These are phyloP conservation scores for Acanthosepion esculentum DNA, from an alignment of 2,888 invertebrate genomes.

Conservation along the genomic window DNA sequence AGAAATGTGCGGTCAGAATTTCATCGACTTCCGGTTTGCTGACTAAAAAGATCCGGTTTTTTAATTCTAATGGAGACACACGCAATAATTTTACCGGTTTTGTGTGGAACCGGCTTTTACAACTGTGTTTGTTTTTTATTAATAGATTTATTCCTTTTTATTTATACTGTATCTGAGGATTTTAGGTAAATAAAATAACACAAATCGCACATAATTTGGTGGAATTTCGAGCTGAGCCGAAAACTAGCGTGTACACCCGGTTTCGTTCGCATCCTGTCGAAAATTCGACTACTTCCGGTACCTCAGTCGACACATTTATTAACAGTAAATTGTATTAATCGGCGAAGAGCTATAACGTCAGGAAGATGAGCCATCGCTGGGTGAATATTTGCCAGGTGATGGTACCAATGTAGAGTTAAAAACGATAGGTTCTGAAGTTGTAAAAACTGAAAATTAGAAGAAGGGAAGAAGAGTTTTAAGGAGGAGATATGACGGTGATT, in stretches of 20 bases:
- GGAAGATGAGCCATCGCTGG: slow-evolving; percentile 12
- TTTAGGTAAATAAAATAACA: neutral
- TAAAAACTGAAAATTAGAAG: neutral
- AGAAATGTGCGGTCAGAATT: neutral
- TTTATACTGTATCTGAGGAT: neutral
- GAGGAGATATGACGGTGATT: neutral
- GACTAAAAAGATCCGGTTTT: neutral
- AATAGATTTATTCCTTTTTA: neutral
- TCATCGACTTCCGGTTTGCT: neutral
- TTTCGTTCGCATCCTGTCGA: neutral
- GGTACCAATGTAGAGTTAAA: slow-evolving; percentile 20
- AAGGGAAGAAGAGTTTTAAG: neutral
- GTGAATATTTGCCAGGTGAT: neutral
- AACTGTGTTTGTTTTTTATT: neutral
- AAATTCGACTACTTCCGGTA: slow-evolving; percentile 33
- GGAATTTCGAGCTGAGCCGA: neutral
- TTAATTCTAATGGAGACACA: neutral
- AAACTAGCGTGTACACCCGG: neutral
- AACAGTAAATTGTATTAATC: neutral
- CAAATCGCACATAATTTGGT: neutral
- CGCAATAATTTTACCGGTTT: neutral
- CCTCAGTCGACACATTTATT: neutral
- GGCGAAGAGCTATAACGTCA: neutral
- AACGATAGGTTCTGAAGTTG: neutral
- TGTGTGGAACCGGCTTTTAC: neutral